These are phyloP conservation scores for Cheilosia vernalis DNA, from an alignment of 2,888 invertebrate species.

Conservation along the genomic window DNA sequence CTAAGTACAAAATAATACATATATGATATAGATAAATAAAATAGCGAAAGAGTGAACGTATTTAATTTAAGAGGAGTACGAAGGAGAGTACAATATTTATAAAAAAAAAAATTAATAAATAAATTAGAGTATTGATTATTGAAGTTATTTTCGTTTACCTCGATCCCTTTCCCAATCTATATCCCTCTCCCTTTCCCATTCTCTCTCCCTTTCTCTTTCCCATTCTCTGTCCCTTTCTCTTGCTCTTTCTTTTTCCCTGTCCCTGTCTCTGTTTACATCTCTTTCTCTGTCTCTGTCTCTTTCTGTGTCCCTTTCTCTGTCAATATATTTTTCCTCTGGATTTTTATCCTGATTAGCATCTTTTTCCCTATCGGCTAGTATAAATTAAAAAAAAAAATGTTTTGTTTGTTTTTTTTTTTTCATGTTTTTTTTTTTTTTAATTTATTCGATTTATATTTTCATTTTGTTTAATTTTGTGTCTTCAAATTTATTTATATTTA, in stretches of 20 bases:
- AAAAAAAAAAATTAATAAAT: conserved; percentile 17
- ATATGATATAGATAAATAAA: conserved; percentile 30
- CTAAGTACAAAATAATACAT: conserved; percentile 50
- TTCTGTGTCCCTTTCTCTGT: conserved; percentile 58
- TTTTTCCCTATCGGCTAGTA: conserved; percentile 73
- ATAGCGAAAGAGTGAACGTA: conserved; percentile 46
- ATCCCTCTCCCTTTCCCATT: conserved; percentile 82
- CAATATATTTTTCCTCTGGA: conserved; percentile 65
- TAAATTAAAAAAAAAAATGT: conserved; percentile 53
- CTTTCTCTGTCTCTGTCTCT: conserved; percentile 88
- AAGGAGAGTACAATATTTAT: conserved; percentile 22
- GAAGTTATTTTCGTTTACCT: conserved; percentile 77
- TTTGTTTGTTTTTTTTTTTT: conserved; percentile 32
- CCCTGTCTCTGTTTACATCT: conserved; percentile 79
- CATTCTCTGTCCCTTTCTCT: conserved; percentile 81
- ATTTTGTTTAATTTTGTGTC: conserved; percentile 14
- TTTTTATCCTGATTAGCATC: conserved; percentile 70
- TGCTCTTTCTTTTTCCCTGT: conserved; percentile 78
- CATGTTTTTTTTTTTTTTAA: conserved; percentile 7
- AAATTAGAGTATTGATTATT: conserved; percentile 12
- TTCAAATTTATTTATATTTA: too few species aligned
- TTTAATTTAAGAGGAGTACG: conserved; percentile 43
- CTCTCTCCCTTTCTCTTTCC: conserved; percentile 79
- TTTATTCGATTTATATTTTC: conserved; percentile 31
- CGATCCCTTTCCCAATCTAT: conserved; percentile 83